Evolutionary conservation across 2,888 invertebrate species (phyloP).

Genomic region (Eucera pruinosa): DNA sequence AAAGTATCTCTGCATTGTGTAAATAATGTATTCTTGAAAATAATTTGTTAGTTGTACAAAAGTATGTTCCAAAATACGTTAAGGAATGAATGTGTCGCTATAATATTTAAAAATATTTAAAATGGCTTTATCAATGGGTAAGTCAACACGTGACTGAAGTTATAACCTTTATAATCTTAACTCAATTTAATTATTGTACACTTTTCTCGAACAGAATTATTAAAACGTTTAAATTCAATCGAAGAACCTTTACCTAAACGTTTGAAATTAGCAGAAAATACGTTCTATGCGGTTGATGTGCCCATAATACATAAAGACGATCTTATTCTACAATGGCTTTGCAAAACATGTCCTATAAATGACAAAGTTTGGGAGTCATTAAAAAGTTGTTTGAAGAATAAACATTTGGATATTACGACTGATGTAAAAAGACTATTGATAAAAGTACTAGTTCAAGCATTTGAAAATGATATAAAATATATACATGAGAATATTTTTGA

Average conservation of each 20-base stretch:
- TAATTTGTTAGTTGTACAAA: background rate
- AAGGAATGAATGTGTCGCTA: background rate
- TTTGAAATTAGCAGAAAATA: slow-evolving; percentile 86
- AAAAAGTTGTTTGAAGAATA: slow-evolving; percentile 65
- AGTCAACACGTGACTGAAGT: slow-evolving; percentile 16
- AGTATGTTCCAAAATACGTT: background rate
- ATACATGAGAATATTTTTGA: slow-evolving; percentile 56
- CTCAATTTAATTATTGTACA: slow-evolving; percentile 8
- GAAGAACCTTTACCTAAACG: slow-evolving; percentile 85
- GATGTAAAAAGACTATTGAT: slow-evolving; percentile 69
- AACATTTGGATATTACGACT: slow-evolving; percentile 60
- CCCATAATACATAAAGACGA: slow-evolving; percentile 85
- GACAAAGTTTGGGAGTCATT: slow-evolving; percentile 68
- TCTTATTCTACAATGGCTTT: slow-evolving; percentile 85
- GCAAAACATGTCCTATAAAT: slow-evolving; percentile 65
- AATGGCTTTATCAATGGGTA: slow-evolving; percentile 66
- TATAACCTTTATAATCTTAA: slow-evolving; percentile 14
- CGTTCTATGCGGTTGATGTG: slow-evolving; percentile 85
- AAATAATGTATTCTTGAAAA: background rate
- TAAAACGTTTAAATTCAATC: slow-evolving; percentile 84
- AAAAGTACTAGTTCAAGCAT: slow-evolving; percentile 61
- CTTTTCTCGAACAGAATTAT: slow-evolving; percentile 82
- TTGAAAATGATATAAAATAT: slow-evolving; percentile 45
- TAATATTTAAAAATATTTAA: background rate
- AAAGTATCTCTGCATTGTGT: background rate